These are phyloP conservation scores for Scaptomyza montana DNA, from an alignment of 1,140 invertebrate species.

Conservation along the genomic window DNA sequence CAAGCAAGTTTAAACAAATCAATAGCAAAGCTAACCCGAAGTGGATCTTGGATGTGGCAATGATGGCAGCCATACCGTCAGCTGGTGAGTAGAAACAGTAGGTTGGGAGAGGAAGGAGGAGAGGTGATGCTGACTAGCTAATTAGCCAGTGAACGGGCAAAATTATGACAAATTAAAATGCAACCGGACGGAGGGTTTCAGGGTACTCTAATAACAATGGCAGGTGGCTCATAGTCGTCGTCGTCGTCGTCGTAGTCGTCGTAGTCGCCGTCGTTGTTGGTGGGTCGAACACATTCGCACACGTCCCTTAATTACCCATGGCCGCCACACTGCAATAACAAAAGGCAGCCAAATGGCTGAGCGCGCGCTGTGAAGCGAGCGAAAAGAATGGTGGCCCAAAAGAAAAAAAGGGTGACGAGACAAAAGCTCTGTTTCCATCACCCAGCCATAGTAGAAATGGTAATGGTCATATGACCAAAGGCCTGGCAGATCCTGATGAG, in stretches of 20 bases:
- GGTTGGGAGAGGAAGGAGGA: neutral
- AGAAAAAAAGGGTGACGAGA: slow-evolving; percentile 63
- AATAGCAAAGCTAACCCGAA: neutral
- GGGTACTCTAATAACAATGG: slow-evolving; percentile 40
- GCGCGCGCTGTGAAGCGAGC: neutral
- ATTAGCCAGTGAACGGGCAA: slow-evolving; percentile 41
- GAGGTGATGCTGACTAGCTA: slow-evolving; percentile 40
- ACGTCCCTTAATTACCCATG: slow-evolving; percentile 65
- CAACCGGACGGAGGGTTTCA: neutral
- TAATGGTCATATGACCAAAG: slow-evolving; percentile 26
- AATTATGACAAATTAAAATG: slow-evolving; percentile 78
- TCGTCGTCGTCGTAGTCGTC: no score
- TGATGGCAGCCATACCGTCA: slow-evolving; percentile 8
- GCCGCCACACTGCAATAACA: slow-evolving; percentile 45
- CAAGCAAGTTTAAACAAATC: slow-evolving; percentile 6
- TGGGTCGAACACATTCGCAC: slow-evolving; percentile 40
- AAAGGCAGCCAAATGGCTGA: slow-evolving; percentile 42
- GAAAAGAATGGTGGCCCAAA: slow-evolving; percentile 35
- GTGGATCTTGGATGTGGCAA: neutral
- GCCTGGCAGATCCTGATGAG: neutral
- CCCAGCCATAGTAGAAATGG: slow-evolving; percentile 17
- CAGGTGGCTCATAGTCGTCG: slow-evolving; percentile 18
- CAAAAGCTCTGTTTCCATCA: slow-evolving; percentile 49
- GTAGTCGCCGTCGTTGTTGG: neutral
- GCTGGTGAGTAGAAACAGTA: slow-evolving; percentile 4